Conservation (phyloP, 2,888 invertebrate genomes). For the Tetranychus truncatus region DNA sequence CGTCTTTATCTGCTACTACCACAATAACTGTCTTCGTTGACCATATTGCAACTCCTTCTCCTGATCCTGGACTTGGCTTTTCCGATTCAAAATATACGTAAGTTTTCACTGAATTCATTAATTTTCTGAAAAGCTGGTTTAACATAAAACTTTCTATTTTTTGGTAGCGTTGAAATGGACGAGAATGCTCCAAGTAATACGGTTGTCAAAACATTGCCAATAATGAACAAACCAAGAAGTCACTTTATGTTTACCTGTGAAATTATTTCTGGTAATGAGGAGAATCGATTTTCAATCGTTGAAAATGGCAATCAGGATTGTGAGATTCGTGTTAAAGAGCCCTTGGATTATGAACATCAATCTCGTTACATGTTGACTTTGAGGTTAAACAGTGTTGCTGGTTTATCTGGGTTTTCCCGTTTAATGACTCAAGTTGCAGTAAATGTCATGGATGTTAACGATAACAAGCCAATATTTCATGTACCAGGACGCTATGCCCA, state of each 20-base stretch:
- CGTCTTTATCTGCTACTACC: slow-evolving; percentile 58
- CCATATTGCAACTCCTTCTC: slow-evolving; percentile 46
- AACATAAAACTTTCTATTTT: neutral
- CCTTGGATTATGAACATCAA: slow-evolving; percentile 56
- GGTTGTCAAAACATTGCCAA: slow-evolving; percentile 49
- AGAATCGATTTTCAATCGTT: slow-evolving; percentile 51
- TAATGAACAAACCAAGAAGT: slow-evolving; percentile 51
- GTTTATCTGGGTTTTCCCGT: slow-evolving; percentile 36
- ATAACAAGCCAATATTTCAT: slow-evolving; percentile 64
- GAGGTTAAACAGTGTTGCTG: slow-evolving; percentile 56
- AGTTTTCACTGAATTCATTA: slow-evolving; percentile 23
- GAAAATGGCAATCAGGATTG: slow-evolving; percentile 64
- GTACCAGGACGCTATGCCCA: slow-evolving; percentile 45
- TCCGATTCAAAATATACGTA: slow-evolving; percentile 61
- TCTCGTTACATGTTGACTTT: slow-evolving; percentile 51
- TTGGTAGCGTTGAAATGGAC: slow-evolving; percentile 46
- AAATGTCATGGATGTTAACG: slow-evolving; percentile 67
- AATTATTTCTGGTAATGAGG: slow-evolving; percentile 55
- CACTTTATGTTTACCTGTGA: slow-evolving; percentile 54
- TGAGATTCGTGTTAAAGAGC: slow-evolving; percentile 47
- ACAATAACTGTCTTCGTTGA: slow-evolving; percentile 60
- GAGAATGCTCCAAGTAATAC: slow-evolving; percentile 54
- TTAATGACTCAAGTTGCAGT: slow-evolving; percentile 45
- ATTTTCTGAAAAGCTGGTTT: neutral
- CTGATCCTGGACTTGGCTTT: slow-evolving; percentile 62